A percentile compares a stretch with the other conserved stretches of the same genome.
These are phyloP conservation scores for Myripristis jacobus DNA, from an alignment of 2,797 vertebrate genomes.

Conservation along the genomic window DNA sequence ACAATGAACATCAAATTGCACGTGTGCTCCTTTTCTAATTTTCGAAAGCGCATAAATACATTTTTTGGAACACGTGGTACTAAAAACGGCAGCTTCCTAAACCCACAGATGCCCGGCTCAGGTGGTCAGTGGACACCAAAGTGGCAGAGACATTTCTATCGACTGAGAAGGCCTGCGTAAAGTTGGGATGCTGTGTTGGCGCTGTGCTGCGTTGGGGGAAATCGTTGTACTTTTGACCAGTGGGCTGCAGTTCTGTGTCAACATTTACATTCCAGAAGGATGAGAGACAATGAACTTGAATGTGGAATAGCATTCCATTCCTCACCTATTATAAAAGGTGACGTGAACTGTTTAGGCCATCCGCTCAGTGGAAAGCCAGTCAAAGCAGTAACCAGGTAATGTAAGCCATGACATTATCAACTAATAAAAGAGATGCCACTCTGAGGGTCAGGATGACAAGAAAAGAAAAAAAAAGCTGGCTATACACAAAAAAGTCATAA, in stretches of 20 bases:
- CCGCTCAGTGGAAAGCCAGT: slow-evolving; percentile 31
- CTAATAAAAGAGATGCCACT: too few species aligned
- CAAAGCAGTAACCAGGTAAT: slow-evolving; percentile 33
- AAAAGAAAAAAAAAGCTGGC: neutral
- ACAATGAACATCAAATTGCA: too few species aligned
- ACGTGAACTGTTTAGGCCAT: slow-evolving; percentile 38
- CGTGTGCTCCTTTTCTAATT: too few species aligned
- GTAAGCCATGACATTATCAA: neutral
- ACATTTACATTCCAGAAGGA: slow-evolving; percentile 74
- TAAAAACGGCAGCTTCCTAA: neutral
- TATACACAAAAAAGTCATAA: neutral
- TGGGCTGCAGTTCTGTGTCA: slow-evolving; percentile 67
- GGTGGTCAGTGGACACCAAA: neutral
- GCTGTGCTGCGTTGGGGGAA: slow-evolving; percentile 53
- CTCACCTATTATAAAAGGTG: slow-evolving; percentile 74
- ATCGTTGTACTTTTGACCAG: slow-evolving; percentile 68
- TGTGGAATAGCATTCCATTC: slow-evolving; percentile 73
- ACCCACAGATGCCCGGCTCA: neutral
- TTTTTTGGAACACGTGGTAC: too few species aligned
- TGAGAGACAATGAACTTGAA: slow-evolving; percentile 72
- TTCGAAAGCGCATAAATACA: too few species aligned
- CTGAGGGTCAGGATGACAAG: neutral
- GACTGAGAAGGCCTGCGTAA: neutral
- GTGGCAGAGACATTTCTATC: neutral
- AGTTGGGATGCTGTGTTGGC: neutral